Percentiles rank a stretch among this genome's conserved stretches.
phyloP scores from a whole-genome alignment of 2,797 vertebrate genomes.

The Hyperoplus immaculatus region DNA sequence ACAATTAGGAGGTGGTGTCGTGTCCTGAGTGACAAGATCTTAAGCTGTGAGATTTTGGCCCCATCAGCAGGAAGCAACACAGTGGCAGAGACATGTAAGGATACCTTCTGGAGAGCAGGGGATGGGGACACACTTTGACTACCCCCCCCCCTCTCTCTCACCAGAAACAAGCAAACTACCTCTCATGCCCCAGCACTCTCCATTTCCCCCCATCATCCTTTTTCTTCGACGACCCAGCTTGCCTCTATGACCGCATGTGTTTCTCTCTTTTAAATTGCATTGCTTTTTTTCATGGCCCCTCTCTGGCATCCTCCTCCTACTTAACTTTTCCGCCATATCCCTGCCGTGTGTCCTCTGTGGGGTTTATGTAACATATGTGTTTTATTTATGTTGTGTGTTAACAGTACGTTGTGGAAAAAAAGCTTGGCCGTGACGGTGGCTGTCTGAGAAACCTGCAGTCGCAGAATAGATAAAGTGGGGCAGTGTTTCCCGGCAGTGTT shows the following conservation, averaged over 20 bases:
- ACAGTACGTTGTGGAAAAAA: constrained; percentile 36
- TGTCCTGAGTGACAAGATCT: constrained; percentile 52
- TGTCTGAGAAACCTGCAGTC: constrained; percentile 55
- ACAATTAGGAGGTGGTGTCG: constrained; percentile 9
- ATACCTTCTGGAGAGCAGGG: constrained; percentile 21
- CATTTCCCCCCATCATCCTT: constrained; percentile 20
- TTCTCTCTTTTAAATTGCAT: constrained; percentile 14
- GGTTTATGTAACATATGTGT: constrained; percentile 65
- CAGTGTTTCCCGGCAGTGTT: constrained; percentile 73
- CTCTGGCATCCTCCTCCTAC: constrained; percentile 33
- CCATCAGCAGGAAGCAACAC: constrained; percentile 40
- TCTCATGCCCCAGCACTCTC: constrained; percentile 20
- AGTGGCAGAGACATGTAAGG: constrained; percentile 39
- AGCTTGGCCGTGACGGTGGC: constrained; percentile 36
- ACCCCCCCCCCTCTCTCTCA: constrained; percentile 38
- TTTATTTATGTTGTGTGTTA: constrained; percentile 62
- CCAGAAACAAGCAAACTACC: constrained; percentile 40
- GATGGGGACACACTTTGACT: constrained; percentile 41
- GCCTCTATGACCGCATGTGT: constrained; percentile 2
- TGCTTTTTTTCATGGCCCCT: not conserved
- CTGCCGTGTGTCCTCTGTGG: constrained; percentile 13
- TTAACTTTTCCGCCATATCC: constrained; percentile 38
- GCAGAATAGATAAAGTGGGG: constrained; percentile 75
- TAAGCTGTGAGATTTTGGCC: constrained; percentile 44
- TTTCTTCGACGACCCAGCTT: constrained; percentile 11